These are phyloP conservation scores for Falco berigora DNA, from an alignment of 2,797 vertebrate genomes.

Conservation along the genomic window DNA sequence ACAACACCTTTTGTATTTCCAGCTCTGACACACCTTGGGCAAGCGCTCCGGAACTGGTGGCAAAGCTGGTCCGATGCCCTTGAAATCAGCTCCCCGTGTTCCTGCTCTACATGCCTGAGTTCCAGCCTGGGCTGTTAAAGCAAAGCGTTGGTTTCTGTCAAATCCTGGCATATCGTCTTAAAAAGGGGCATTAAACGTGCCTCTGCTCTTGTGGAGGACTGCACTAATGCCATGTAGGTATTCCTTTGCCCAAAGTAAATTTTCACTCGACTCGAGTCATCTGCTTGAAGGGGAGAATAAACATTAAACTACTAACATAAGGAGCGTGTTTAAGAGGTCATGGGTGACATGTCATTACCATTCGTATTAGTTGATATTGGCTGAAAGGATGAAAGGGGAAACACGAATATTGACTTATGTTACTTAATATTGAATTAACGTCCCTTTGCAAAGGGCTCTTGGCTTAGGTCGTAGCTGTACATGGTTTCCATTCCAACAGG, in stretches of 20 bases:
- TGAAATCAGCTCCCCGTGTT: neutral
- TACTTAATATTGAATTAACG: neutral
- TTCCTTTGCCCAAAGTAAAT: slow-evolving; percentile 25
- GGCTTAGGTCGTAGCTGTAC: slow-evolving; percentile 12
- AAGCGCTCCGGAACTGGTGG: neutral
- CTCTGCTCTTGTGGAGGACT: neutral
- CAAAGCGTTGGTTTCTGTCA: rapidly evolving
- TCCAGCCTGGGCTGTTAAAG: neutral
- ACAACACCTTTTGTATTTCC: rapidly evolving
- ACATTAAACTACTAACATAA: neutral
- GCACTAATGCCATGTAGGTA: neutral
- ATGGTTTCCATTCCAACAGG: neutral
- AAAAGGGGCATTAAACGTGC: neutral
- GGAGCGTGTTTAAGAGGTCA: neutral
- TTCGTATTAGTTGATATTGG: slow-evolving; percentile 29
- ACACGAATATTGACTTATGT: neutral
- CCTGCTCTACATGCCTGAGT: neutral
- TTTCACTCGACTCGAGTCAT: slow-evolving; percentile 37
- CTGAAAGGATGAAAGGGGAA: slow-evolving; percentile 23
- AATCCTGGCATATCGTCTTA: neutral
- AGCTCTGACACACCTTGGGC: neutral
- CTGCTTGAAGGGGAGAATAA: slow-evolving; percentile 58
- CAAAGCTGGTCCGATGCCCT: neutral
- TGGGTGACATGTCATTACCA: neutral
- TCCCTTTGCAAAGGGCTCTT: slow-evolving; percentile 25